phyloP scores from a whole-genome alignment of 2,888 invertebrate species.

The Catonia carolina region DNA sequence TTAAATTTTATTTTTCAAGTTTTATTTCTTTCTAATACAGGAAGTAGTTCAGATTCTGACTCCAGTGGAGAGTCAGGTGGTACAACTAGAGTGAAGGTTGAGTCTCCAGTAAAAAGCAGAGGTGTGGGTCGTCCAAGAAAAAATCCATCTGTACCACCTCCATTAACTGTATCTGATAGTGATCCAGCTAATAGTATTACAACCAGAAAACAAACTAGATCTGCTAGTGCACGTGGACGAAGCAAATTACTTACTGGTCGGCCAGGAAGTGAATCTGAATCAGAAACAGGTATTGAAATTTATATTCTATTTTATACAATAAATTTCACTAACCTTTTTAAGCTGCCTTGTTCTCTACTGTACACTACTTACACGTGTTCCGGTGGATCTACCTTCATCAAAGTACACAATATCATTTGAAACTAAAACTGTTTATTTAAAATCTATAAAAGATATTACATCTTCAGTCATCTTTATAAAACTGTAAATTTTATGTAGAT shows the following conservation, averaged over 20 bases:
- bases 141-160: constrained; percentile 33
- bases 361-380: too few species aligned
- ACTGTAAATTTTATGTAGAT: too few species aligned
- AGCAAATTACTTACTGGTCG: constrained; percentile 38
- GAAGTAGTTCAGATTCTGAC: constrained; percentile 36
- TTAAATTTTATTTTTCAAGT: too few species aligned
- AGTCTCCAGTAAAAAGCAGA: constrained; percentile 36
- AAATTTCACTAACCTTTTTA: too few species aligned
- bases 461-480: too few species aligned
- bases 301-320: too few species aligned
- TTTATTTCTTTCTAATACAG: too few species aligned
- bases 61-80: constrained; percentile 35
- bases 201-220: constrained; percentile 58
- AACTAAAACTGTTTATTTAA: too few species aligned
- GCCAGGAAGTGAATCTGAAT: constrained; percentile 37
- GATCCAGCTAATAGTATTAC: constrained; percentile 42
- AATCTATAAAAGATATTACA: too few species aligned
- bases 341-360: too few species aligned
- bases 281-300: constrained; percentile 35
- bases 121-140: constrained; percentile 35
- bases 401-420: too few species aligned
- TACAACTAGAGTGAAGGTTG: constrained; percentile 38
- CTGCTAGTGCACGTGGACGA: constrained; percentile 53
- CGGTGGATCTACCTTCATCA: too few species aligned
- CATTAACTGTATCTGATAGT: constrained; percentile 37